Conservation (phyloP, 1,140 invertebrate genomes). For the Orius laevigatus region DNA sequence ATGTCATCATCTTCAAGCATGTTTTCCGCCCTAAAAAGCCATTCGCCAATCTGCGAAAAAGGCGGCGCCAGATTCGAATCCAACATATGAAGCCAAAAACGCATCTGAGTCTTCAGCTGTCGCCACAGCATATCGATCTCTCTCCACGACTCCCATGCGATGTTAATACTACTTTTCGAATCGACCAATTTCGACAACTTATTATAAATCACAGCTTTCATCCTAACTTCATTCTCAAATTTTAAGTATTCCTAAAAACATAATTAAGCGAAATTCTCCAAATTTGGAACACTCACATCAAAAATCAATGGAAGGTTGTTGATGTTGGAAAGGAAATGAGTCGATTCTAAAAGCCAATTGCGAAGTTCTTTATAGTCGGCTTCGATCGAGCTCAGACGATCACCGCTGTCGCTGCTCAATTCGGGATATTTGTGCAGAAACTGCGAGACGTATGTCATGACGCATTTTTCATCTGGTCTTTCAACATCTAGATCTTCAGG, state of each 20-base stretch:
- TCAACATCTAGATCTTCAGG: constrained; percentile 95
- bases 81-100: constrained; percentile 68
- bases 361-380: constrained; percentile 63
- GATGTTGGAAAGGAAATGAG: constrained; percentile 46
- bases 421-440: constrained; percentile 92
- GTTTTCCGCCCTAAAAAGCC: constrained; percentile 73
- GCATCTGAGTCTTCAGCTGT: constrained; percentile 51
- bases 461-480: constrained; percentile 93
- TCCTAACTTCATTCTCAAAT: constrained; percentile 51
- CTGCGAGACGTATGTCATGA: constrained; percentile 99
- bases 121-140: constrained; percentile 60
- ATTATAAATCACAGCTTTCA: constrained; percentile 45
- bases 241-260: constrained; percentile 47
- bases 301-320: constrained; percentile 33
- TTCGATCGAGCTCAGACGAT: constrained; percentile 57
- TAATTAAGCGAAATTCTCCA: not conserved
- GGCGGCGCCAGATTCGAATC: constrained; percentile 69
- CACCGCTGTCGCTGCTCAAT: constrained; percentile 39
- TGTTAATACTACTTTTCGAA: constrained; percentile 56
- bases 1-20: constrained; percentile 60
- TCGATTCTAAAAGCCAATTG: constrained; percentile 63
- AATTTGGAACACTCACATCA: constrained; percentile 24
- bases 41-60: constrained; percentile 70
- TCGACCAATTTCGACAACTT: constrained; percentile 60
- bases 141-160: constrained; percentile 62